These are phyloP conservation scores for Alca torda DNA, from an alignment of 2,797 vertebrate species.

Conservation along the genomic window DNA sequence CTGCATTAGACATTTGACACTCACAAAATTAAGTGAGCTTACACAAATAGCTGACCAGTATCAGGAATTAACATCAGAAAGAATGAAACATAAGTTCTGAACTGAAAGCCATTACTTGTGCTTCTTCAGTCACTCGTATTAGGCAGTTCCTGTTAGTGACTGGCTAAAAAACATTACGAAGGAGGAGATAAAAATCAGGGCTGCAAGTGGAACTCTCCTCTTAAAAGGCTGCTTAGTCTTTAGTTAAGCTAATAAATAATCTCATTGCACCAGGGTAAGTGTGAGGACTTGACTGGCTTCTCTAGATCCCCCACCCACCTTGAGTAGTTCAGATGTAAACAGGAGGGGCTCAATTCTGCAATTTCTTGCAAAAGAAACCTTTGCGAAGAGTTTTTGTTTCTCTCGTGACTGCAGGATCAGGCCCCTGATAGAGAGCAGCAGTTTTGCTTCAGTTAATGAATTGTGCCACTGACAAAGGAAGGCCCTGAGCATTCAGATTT, in stretches of 20 bases:
- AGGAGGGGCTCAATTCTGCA: background rate
- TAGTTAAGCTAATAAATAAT: constrained; percentile 66
- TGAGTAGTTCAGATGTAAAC: constrained; percentile 23
- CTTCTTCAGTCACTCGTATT: background rate
- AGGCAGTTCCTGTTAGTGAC: background rate
- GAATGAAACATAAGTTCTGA: background rate
- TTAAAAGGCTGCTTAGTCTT: constrained; percentile 15
- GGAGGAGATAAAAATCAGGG: constrained; percentile 12
- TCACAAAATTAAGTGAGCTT: background rate
- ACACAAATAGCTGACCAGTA: background rate
- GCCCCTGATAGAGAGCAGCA: constrained; percentile 23
- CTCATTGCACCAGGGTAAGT: constrained; percentile 48
- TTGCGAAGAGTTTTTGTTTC: background rate
- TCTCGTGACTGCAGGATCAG: background rate
- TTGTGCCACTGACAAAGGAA: background rate
- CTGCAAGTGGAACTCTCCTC: background rate
- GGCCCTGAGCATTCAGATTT: constrained; percentile 38
- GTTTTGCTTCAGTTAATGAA: background rate
- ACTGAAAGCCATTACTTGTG: constrained; percentile 15
- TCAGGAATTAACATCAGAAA: constrained; percentile 17
- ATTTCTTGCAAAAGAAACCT: background rate
- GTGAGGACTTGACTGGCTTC: constrained; percentile 25
- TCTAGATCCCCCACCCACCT: background rate
- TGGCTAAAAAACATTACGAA: background rate
- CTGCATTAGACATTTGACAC: background rate